Conservation (phyloP, 2,113 vertebrate genomes). For the Hyperoodon ampullatus region DNA sequence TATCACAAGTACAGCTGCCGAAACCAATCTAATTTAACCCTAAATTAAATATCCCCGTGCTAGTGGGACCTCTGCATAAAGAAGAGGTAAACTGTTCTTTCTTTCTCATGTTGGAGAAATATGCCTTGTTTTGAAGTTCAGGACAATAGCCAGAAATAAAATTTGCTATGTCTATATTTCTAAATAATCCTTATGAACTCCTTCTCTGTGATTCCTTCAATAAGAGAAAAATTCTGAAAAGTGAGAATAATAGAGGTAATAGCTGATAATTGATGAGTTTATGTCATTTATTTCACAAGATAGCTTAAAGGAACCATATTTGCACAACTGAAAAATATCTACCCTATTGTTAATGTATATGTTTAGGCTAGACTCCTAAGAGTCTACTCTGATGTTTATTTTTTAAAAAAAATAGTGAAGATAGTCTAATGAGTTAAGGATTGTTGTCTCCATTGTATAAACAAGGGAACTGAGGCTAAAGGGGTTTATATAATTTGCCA, state of each 20-base stretch:
- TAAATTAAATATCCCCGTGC: constrained; percentile 66
- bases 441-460: not conserved
- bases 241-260: not conserved
- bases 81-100: not conserved
- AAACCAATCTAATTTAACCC: constrained; percentile 64
- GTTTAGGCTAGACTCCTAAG: not conserved
- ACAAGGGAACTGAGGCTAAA: not conserved
- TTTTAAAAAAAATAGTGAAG: not conserved
- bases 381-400: not conserved
- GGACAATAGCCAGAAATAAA: not conserved
- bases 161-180: not conserved
- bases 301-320: not conserved
- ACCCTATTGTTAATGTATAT: not conserved
- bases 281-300: constrained; percentile 18
- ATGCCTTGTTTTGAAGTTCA: not conserved
- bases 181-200: not conserved
- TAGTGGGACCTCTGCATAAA: not conserved
- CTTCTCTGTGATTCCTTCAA: not conserved
- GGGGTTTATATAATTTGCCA: not conserved
- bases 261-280: not conserved
- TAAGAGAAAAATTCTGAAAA: constrained; percentile 22
- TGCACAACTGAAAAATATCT: not conserved
- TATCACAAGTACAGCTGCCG: constrained; percentile 53
- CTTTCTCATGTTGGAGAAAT: not conserved
- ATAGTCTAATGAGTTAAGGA: not conserved